phyloP scores from a whole-genome alignment of 92 coral and sea anemone species.

The Bergia puertoricense region DNA sequence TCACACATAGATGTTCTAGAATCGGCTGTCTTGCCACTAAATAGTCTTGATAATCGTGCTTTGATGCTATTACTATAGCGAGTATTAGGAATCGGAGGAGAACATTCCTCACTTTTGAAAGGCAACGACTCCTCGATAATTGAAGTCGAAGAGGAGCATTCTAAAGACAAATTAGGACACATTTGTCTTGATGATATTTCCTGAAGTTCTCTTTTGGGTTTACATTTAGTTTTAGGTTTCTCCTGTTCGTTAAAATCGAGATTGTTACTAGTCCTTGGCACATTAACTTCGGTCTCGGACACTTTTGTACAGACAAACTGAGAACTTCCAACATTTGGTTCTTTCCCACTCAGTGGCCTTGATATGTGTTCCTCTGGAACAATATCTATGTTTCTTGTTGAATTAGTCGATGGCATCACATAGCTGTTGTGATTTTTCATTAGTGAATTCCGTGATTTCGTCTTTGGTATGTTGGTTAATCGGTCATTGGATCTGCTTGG shows the following conservation, averaged over 20 bases:
- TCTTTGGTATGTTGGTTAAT: constrained; percentile 4
- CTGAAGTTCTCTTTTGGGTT: not conserved
- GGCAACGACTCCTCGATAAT: not conserved
- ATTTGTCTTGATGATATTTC: not conserved
- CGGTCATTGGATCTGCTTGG: constrained; percentile 17
- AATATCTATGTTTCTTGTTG: constrained; percentile 9
- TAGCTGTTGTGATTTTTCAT: not conserved
- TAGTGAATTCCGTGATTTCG: constrained; percentile 8
- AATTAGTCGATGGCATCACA: not conserved
- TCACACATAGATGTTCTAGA: not conserved
- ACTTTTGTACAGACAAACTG: constrained; percentile 26
- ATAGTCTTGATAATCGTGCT: constrained; percentile 76
- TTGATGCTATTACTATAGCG: constrained; percentile 77
- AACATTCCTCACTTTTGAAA: constrained; percentile 3
- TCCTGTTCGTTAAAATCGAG: not conserved
- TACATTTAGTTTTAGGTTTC: not conserved
- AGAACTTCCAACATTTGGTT: not conserved
- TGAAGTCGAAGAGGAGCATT: not conserved
- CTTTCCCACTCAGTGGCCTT: not conserved
- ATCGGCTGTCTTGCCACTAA: constrained; percentile 58
- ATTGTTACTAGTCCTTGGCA: constrained; percentile 17
- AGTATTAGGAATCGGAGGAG: constrained; percentile 60
- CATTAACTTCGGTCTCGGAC: constrained; percentile 38
- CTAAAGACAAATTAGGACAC: not conserved
- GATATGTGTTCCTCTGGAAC: constrained; percentile 7